Evolutionary conservation across 2,113 vertebrate species (phyloP).

Genomic region (Candoia aspera): DNA sequence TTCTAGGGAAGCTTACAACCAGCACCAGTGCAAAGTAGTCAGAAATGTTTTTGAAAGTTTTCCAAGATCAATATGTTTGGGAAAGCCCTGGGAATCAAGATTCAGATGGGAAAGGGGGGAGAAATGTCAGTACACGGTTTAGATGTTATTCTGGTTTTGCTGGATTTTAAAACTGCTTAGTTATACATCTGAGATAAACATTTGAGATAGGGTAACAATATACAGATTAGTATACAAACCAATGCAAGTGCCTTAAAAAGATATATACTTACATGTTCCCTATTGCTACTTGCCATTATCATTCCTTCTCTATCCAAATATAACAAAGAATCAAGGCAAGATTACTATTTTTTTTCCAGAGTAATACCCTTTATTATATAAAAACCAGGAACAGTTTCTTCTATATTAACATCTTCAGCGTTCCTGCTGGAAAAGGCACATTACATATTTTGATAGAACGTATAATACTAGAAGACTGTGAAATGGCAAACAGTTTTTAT

Average conservation of each 20-base stretch:
- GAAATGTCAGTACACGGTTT: background rate
- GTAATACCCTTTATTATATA: background rate
- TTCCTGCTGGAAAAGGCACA: background rate
- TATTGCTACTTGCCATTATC: background rate
- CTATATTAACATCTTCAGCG: background rate
- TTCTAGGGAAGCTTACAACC: too few relatives aligned
- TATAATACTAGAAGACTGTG: background rate
- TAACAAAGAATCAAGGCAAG: background rate
- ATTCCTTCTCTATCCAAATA: background rate
- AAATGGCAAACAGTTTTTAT: conserved; percentile 5
- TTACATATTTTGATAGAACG: fast-evolving
- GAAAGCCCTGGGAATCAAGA: too few relatives aligned
- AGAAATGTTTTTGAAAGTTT: background rate
- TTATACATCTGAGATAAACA: background rate
- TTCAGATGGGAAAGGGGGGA: background rate
- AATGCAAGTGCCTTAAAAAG: background rate
- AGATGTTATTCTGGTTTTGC: background rate
- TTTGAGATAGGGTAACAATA: background rate
- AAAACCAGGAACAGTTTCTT: too few relatives aligned
- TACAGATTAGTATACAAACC: background rate
- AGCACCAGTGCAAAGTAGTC: too few relatives aligned
- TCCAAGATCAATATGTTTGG: background rate
- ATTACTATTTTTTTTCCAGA: too few relatives aligned
- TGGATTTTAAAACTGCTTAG: background rate
- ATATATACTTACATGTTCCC: background rate